Base-by-base conservation (phyloP, 2,113 vertebrate species). In the Neopipo cinnamomea region DNA sequence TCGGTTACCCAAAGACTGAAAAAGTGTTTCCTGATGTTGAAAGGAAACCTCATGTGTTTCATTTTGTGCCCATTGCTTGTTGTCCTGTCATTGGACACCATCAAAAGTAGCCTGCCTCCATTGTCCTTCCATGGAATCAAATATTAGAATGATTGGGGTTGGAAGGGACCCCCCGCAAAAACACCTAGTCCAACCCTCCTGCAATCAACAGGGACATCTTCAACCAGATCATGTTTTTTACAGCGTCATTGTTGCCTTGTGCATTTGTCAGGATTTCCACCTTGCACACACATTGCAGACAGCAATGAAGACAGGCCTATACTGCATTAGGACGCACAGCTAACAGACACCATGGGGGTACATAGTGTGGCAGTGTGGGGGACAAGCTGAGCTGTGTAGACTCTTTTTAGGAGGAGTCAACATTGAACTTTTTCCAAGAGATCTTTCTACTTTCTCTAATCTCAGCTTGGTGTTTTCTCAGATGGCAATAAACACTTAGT, bases 71-170 rank as follows among this genome's bases (percentile, higher is more conserved):
- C 12, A 16, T 27, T 66, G 8, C 14, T 52, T 44, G 21, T 44
- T 33, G 33, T 19, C 17, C 22, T 23, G 17, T 31, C 67, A 35
- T 0, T 42, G 25, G 11, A 9, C 6, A 22, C 6, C 0, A 4
- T 35, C 25, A 58, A 28, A 66, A 23, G 9, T 4, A 33, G 14
- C 12, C 22, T 37, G 21, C 25, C 31, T 66, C 25, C 37, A 28
- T 33, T 0, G 0, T 6, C 18, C 37, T 44, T 31, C 31, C 12
- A 58, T 20, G 27, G 37, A 74, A 50, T 33, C 2, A 4, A 73
- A 28, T 33, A 58, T 33, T 55, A 42, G 58, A 49, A 42, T 63
- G 15, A 33, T 3, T 58, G 50, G 28, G 8, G 27, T 33, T 50
- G 42, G 56, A 24, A 28, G 27, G 9, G 6, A 33, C 2, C 1